A percentile compares a stretch with the other conserved stretches of the same genome.
phyloP scores from a whole-genome alignment of 2,797 vertebrate genomes.

The Podarcis siculus region DNA sequence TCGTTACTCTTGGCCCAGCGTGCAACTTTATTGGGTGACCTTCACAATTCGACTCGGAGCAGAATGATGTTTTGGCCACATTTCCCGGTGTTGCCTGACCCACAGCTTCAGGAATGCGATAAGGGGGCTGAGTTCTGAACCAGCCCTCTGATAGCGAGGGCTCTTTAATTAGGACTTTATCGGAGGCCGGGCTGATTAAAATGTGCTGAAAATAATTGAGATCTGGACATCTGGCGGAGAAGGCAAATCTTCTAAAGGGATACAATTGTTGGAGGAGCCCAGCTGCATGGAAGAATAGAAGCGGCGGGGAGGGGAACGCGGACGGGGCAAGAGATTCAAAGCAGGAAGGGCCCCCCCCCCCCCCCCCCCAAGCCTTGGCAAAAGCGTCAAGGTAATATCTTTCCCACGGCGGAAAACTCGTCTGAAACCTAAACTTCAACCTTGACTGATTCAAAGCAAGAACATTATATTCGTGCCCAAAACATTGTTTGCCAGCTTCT shows the following conservation, averaged over 20 bases:
- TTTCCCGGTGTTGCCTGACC: constrained; percentile 63
- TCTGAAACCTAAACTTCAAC: constrained; percentile 52
- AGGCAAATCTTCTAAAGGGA: constrained; percentile 49
- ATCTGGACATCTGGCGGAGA: constrained; percentile 67
- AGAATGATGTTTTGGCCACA: constrained; percentile 67
- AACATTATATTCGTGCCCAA: constrained; percentile 41
- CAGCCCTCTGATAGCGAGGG: constrained; percentile 55
- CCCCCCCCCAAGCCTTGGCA: constrained; percentile 58
- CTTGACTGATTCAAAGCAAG: constrained; percentile 71
- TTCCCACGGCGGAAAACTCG: constrained; percentile 78
- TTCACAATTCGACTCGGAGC: constrained; percentile 69
- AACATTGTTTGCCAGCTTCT: not conserved
- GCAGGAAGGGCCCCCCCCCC: constrained; percentile 54
- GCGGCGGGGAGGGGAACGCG: constrained; percentile 6
- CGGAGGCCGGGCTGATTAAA: constrained; percentile 64
- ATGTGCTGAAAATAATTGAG: constrained; percentile 72
- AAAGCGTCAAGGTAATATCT: constrained; percentile 76
- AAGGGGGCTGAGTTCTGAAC: constrained; percentile 65
- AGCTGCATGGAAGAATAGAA: constrained; percentile 47
- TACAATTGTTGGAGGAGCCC: constrained; percentile 62
- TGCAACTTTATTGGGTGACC: constrained; percentile 62
- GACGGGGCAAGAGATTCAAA: constrained; percentile 39
- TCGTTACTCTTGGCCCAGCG: constrained; percentile 55
- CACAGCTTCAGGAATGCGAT: constrained; percentile 76
- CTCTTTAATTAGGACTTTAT: constrained; percentile 70